Percentiles rank a stretch among this genome's conserved stretches.
Evolutionary conservation across 1,140 invertebrate genomes (phyloP).

Genomic region (Sitophilus oryzae): DNA sequence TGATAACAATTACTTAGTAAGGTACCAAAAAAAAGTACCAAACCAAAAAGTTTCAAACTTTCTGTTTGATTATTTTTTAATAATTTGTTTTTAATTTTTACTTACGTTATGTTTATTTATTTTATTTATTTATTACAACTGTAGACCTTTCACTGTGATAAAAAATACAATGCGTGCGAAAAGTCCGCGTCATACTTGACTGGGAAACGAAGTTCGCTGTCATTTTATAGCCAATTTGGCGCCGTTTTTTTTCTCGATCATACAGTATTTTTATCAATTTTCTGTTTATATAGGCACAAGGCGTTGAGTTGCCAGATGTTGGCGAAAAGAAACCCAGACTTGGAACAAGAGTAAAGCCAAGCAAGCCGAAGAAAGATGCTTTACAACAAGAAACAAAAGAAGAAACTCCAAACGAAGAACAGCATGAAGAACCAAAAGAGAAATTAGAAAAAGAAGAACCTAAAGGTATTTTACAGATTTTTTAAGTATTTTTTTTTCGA

Average conservation of each 20-base stretch:
- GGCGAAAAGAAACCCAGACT: conserved; percentile 65
- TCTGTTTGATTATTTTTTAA: no score
- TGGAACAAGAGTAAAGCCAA: conserved; percentile 67
- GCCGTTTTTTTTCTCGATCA: no score
- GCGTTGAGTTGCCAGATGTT: conserved; percentile 61
- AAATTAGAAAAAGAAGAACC: conserved; percentile 9
- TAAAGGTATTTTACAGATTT: background rate
- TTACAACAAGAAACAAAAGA: conserved; percentile 1
- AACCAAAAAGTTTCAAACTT: no score
- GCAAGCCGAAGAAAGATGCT: conserved; percentile 58
- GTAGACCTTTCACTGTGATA: no score
- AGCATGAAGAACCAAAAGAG: conserved; percentile 13
- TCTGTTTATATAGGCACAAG: conserved; percentile 55
- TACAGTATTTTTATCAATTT: background rate
- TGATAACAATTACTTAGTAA: background rate
- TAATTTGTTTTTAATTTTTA: no score
- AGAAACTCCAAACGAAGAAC: conserved; percentile 4
- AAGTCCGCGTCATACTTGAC: no score
- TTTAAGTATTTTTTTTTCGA: conserved; percentile 16
- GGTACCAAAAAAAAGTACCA: no score
- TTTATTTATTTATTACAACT: background rate
- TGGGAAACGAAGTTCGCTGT: no score
- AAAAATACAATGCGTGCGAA: no score
- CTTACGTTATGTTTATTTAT: no score
- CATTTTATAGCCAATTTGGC: no score